Evolutionary conservation across 2,888 invertebrate genomes (phyloP), one percentile per base, ranked within the genome.

Genomic region (Didymodactylos carnosus): DNA sequence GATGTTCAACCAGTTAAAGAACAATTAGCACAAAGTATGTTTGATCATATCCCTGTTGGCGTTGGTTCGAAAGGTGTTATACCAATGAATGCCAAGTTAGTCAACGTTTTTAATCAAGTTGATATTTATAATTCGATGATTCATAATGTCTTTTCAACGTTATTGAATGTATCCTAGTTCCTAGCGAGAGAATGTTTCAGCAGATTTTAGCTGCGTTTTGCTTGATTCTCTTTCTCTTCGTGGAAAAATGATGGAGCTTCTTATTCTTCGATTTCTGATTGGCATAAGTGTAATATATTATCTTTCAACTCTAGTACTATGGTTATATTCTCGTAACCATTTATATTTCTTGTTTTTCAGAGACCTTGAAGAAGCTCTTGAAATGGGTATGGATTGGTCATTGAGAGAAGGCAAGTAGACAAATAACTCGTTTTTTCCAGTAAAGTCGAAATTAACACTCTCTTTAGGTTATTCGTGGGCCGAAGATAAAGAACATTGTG

Each of bases 361-460:
- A 78, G 94, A 95, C 84, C 84, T 97, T 80, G 95, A 97, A 82
- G 95, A 97, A 85, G 94, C 95, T 6, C 85, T 99, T 39, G 98
- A 99, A 86, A 98, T 98, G 98, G 98, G 98, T 8, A 94, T 99
- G 93, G 98, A 99, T 83, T 99, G 98, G 98, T 97, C 95, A 8
- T 85, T 99, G 0, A 86, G 98, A 76, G 97, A 98, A 86, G 86
- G n/a, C n/a, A n/a, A n/a, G n/a, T n/a, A n/a, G n/a, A n/a, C n/a
- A n/a, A n/a, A n/a, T n/a, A n/a, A n/a, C n/a, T n/a, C n/a, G n/a
- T n/a, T n/a, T n/a, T n/a, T n/a, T n/a, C n/a, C n/a, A n/a, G n/a
- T n/a, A n/a, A n/a, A n/a, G n/a, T n/a, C n/a, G n/a, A n/a, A n/a
- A n/a, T n/a, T n/a, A n/a, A n/a, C n/a, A n/a, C n/a, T n/a, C n/a